Conservation (phyloP, 2,113 vertebrate species). For the Calyptomena viridis region DNA sequence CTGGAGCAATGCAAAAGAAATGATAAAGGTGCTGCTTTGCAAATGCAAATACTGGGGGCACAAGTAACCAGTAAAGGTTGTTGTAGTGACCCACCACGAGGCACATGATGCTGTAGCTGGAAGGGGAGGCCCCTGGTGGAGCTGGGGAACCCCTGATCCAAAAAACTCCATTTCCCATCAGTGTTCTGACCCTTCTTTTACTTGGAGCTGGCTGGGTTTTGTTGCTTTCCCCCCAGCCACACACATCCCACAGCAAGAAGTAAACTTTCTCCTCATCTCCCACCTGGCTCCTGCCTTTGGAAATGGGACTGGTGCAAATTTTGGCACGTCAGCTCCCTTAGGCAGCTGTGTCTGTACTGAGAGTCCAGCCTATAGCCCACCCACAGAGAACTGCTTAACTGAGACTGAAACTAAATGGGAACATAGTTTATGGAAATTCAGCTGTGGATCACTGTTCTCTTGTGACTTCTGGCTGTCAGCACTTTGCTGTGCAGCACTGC, state of each 20-base stretch:
- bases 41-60: background rate
- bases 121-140: background rate
- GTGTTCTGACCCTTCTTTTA: background rate
- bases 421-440: conserved; percentile 26
- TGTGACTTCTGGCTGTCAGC: conserved; percentile 51
- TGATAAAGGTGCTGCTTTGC: background rate
- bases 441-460: background rate
- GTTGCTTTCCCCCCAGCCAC: background rate
- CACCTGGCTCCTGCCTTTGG: background rate
- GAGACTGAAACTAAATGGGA: conserved; percentile 16
- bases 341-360: background rate
- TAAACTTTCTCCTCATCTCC: background rate
- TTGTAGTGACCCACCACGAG: accelerated
- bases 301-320: background rate
- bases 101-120: background rate
- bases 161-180: background rate
- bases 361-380: conserved; percentile 43
- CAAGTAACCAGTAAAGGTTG: background rate
- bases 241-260: background rate
- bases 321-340: background rate
- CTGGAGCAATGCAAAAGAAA: background rate
- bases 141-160: accelerated
- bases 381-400: conserved; percentile 25
- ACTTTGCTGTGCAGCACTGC: background rate
- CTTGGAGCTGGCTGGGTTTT: background rate